A percentile compares a stretch with the other conserved stretches of the same genome.
phyloP scores from a whole-genome alignment of 2,888 invertebrate genomes.

The Mesodorylaimus sp. region DNA sequence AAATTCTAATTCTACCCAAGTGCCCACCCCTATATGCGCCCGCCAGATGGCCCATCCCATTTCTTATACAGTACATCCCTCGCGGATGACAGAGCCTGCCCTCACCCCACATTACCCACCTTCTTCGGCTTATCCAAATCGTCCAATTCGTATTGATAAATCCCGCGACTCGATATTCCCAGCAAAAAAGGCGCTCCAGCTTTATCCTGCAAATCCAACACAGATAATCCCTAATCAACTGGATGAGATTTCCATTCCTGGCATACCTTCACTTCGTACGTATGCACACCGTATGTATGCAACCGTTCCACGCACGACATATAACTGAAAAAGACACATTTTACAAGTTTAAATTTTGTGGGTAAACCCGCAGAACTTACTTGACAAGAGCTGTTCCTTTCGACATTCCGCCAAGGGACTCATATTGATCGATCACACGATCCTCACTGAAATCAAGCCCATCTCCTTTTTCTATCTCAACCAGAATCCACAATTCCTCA shows the following conservation, averaged over 20 bases:
- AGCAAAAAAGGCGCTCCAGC: constrained; percentile 37
- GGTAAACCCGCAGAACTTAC: no score
- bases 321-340: constrained; percentile 16
- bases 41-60: no score
- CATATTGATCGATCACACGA: constrained; percentile 33
- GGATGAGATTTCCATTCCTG: no score
- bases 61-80: no score
- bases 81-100: no score
- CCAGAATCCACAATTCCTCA: no score
- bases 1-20: no score
- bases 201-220: constrained; percentile 32
- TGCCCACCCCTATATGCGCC: no score
- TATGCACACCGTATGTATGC: constrained; percentile 41
- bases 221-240: no score
- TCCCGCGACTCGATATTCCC: constrained; percentile 39
- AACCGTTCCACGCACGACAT: constrained; percentile 34
- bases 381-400: constrained; percentile 36
- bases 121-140: constrained; percentile 21
- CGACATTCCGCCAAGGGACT: constrained; percentile 31
- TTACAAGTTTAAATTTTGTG: background rate
- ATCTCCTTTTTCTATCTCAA: no score
- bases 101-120: no score
- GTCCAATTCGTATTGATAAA: constrained; percentile 37
- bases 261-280: constrained; percentile 40
- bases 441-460: constrained; percentile 30